These are phyloP conservation scores for Gallinago paraguaiae DNA, from an alignment of 2,113 vertebrate species.

Conservation along the genomic window DNA sequence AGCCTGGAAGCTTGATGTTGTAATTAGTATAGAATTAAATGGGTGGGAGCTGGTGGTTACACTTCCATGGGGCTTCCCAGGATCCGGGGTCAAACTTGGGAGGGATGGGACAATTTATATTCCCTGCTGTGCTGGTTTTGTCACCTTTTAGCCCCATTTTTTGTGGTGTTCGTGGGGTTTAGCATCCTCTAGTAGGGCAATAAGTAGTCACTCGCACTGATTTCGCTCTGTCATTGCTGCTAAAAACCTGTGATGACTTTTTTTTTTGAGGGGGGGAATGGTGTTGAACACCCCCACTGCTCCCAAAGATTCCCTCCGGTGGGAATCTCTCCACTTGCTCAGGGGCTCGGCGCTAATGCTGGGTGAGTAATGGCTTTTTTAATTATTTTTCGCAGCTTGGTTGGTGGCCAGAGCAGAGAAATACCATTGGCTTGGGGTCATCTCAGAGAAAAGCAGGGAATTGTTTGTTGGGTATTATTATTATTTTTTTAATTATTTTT, in stretches of 20 bases:
- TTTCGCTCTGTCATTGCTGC: not conserved
- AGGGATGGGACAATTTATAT: not conserved
- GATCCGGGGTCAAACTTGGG: not conserved
- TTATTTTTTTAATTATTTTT: not conserved
- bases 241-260: not conserved
- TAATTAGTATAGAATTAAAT: not conserved
- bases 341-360: not conserved
- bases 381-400: not conserved
- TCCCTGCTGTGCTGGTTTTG: fast-evolving
- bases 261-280: too few relatives aligned
- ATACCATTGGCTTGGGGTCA: not conserved
- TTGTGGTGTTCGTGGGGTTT: fast-evolving
- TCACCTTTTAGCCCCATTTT: not conserved
- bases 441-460: not conserved
- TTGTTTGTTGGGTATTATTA: not conserved
- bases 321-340: fast-evolving
- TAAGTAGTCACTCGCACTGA: fast-evolving
- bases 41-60: not conserved
- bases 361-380: not conserved
- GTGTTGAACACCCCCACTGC: not conserved
- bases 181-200: fast-evolving
- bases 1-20: not conserved
- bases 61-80: not conserved
- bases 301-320: fast-evolving
- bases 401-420: not conserved